Evolutionary conservation across 2,888 invertebrate species (phyloP), one percentile per base, ranked within the genome.

Genomic region (Villa cingulata): DNA sequence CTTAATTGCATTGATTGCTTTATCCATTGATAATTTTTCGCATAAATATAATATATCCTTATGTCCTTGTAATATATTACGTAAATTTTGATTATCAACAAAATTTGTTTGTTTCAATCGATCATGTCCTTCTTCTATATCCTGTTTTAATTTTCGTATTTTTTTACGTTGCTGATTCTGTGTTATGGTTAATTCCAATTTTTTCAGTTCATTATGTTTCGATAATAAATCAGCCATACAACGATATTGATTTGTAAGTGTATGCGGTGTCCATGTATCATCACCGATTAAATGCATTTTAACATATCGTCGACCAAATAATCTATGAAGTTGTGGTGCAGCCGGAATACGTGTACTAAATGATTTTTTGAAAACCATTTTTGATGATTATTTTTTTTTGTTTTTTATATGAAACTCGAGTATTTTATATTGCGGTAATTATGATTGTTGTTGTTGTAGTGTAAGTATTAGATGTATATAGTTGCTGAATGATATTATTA

Each of bases 1-100:
- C 55, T 66, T 63, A 9, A 69, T 65, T 36, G 66, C 65, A 23
- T 68, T 66, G 17, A 59, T 59, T 12, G 68, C 63, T 49, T 60
- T 32, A 34, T 64, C 56, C 17, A 63, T 57, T 29, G 67, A 65
- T 65, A 68, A 66, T 18, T 58, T 57, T 41, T 64, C 59, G 45
- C 66, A 69, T 1, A 68, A 48, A 3, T 65, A 57, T 50, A 65
- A 63, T 60, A 66, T 59, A 27, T 63, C 65, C 50, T 59, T 62
- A 50, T 64, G 62, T 43, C 64, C 62, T 19, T 61, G 60, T 2
- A 69, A 52, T 27, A 57, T 56, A 32, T 32, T 32, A 12, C 12
- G 12, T 5, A 32, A 5, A 4, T 32, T 32, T 5, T 32, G 29
- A 32, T 32, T 32, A 32, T 4, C 12, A 12, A 12, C 12, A 32